These are phyloP conservation scores for Lepus americanus DNA, from an alignment of 2,113 vertebrate species.

Conservation along the genomic window DNA sequence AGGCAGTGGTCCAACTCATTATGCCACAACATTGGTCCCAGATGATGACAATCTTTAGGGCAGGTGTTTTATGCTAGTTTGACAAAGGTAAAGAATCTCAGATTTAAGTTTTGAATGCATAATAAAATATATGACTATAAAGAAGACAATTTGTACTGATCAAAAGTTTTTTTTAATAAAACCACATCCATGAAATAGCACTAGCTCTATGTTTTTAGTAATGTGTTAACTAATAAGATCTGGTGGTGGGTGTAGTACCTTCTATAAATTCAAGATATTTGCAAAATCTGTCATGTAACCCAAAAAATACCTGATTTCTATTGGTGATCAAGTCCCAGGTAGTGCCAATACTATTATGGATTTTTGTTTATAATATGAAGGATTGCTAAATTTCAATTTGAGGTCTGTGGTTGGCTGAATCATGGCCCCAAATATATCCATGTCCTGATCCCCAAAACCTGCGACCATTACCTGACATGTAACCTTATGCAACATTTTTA, in stretches of 20 bases:
- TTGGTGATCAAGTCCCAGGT: background rate
- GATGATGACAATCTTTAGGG: background rate
- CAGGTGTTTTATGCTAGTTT: background rate
- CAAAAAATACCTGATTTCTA: conserved; percentile 2
- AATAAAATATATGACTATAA: background rate
- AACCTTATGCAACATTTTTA: no score
- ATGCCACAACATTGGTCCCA: no score
- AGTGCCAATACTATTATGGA: background rate
- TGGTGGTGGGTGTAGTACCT: background rate
- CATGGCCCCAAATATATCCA: background rate
- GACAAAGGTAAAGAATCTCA: background rate
- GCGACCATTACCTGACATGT: background rate
- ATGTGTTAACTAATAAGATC: conserved; percentile 35
- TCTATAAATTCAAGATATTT: conserved; percentile 9
- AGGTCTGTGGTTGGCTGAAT: conserved; percentile 19
- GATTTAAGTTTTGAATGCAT: conserved; percentile 5
- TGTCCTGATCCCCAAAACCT: background rate
- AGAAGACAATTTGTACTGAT: conserved; percentile 18
- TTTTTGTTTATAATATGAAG: conserved; percentile 25
- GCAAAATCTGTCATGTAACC: background rate
- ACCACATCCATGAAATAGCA: background rate
- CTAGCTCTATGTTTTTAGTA: background rate
- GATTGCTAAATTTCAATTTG: conserved; percentile 36
- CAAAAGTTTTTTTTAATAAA: background rate
- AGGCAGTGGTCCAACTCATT: no score